phyloP scores from a whole-genome alignment of 2,888 invertebrate species.

The Hermodice carunculata region DNA sequence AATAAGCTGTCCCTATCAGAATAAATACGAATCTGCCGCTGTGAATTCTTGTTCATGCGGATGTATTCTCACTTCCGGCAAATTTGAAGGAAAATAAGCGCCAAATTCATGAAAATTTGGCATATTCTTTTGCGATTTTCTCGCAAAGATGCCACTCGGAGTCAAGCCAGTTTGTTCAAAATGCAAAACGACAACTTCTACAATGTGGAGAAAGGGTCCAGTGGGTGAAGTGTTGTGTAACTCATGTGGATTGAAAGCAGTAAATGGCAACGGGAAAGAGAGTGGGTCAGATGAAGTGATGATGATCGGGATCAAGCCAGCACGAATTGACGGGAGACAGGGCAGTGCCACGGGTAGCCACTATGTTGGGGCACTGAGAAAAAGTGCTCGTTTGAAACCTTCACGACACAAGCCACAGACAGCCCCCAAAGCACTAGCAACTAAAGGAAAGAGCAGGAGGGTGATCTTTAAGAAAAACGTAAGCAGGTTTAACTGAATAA shows the following conservation, averaged over 20 bases:
- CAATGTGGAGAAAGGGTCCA: slow-evolving; percentile 83
- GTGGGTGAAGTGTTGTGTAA: slow-evolving; percentile 82
- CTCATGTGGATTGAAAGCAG: slow-evolving; percentile 72
- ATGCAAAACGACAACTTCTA: slow-evolving; percentile 15
- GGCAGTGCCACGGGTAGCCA: slow-evolving; percentile 17
- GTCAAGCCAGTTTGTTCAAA: slow-evolving; percentile 2
- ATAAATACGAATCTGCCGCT: no score
- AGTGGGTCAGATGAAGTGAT: slow-evolving; percentile 8
- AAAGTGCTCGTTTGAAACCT: slow-evolving; percentile 63
- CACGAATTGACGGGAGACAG: slow-evolving; percentile 32
- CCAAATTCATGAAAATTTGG: no score
- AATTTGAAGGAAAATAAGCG: no score
- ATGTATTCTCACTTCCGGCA: no score
- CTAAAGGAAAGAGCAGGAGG: slow-evolving; percentile 82
- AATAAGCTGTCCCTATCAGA: no score
- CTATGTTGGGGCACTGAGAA: slow-evolving; percentile 50
- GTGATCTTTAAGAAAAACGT: slow-evolving; percentile 78
- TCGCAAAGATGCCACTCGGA: slow-evolving; percentile 14
- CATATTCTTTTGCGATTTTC: no score
- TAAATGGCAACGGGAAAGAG: slow-evolving; percentile 2
- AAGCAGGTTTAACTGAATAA: slow-evolving; percentile 46
- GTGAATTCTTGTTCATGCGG: no score
- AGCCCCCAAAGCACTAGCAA: slow-evolving; percentile 53
- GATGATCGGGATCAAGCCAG: slow-evolving; percentile 33
- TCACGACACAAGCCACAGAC: slow-evolving; percentile 52